phyloP scores from a whole-genome alignment of 30 jellyfish, hydroid and myxozoan genomes.

The Hydractinia echinata region DNA sequence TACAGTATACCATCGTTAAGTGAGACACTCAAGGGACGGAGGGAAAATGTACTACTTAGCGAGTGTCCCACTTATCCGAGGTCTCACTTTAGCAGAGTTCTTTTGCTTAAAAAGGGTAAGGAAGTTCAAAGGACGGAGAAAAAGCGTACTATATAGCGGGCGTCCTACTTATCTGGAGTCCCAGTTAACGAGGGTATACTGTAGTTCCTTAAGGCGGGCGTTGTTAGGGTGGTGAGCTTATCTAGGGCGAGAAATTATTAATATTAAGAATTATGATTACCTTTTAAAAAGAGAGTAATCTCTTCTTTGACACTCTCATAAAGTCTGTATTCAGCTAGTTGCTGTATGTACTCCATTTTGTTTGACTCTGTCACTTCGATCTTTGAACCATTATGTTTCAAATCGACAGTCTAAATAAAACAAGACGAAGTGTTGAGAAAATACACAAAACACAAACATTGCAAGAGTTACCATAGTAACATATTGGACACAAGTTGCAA shows the following conservation, averaged over 20 bases:
- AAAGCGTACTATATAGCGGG: too few relatives aligned
- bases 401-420: slow-evolving; percentile 67
- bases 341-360: slow-evolving; percentile 69
- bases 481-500: not conserved
- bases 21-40: too few relatives aligned
- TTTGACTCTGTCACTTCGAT: slow-evolving; percentile 66
- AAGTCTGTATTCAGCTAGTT: slow-evolving; percentile 82
- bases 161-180: too few relatives aligned
- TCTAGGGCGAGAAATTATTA: not conserved
- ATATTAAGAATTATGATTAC: slow-evolving; percentile 14
- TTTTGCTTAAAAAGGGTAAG: too few relatives aligned
- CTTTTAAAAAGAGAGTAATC: slow-evolving; percentile 66
- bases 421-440: not conserved
- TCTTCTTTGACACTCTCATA: slow-evolving; percentile 64
- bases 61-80: too few relatives aligned
- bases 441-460: too few relatives aligned
- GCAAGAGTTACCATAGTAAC: not conserved
- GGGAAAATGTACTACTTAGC: too few relatives aligned
- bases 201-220: not conserved
- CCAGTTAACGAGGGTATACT: too few relatives aligned
- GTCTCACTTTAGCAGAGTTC: too few relatives aligned
- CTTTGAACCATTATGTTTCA: slow-evolving; percentile 74
- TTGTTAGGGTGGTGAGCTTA: not conserved
- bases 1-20: too few relatives aligned
- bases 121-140: too few relatives aligned